Conservation (phyloP, 2,888 invertebrate genomes). For the Galeruca laticollis region DNA sequence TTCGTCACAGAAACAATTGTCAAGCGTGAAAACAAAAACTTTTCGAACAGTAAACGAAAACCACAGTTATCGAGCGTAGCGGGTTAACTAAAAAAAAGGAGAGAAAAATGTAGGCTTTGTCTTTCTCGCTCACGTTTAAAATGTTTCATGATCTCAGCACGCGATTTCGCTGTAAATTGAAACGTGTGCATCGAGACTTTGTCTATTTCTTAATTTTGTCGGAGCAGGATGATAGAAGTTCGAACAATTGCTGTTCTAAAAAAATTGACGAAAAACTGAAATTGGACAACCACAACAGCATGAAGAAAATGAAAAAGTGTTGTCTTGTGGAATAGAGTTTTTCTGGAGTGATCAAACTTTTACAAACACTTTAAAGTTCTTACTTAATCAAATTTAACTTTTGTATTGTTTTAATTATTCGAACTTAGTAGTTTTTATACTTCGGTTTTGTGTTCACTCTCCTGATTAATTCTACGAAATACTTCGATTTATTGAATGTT, state of each 20-base stretch:
- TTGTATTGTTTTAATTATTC: too few relatives aligned
- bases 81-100: conserved; percentile 27
- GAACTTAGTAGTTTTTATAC: too few relatives aligned
- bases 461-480: too few relatives aligned
- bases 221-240: conserved; percentile 29
- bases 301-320: background rate
- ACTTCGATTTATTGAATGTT: too few relatives aligned
- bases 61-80: conserved; percentile 37
- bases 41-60: conserved; percentile 38
- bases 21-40: conserved; percentile 38
- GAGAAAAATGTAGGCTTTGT: conserved; percentile 14
- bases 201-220: conserved; percentile 34
- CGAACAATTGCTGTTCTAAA: background rate
- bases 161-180: conserved; percentile 36
- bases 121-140: conserved; percentile 14
- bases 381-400: too few relatives aligned
- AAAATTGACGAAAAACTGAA: background rate
- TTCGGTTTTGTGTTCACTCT: too few relatives aligned
- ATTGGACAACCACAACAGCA: background rate
- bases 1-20: conserved; percentile 44
- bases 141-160: conserved; percentile 24
- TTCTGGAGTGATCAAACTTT: background rate
- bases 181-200: conserved; percentile 35
- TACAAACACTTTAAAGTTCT: too few relatives aligned
- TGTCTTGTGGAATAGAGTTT: background rate